Evolutionary conservation across 1,140 invertebrate genomes (phyloP).

Genomic region (Drosophila pachea): DNA sequence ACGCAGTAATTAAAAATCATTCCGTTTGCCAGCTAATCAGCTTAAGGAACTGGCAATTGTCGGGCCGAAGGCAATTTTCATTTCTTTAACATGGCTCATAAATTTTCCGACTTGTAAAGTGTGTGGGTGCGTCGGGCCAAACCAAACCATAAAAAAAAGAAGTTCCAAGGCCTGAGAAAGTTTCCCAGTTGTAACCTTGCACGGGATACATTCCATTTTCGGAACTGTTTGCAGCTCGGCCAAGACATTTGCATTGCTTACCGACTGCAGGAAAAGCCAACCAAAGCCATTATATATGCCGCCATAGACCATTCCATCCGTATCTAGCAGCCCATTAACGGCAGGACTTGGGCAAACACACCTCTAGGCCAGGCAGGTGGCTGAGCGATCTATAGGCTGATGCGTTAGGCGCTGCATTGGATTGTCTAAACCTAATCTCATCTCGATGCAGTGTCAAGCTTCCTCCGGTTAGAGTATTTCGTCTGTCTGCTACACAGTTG

Average conservation of each 20-base stretch:
- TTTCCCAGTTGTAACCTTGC: not conserved
- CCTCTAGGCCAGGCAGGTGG: no score
- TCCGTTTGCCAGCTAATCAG: constrained; percentile 60
- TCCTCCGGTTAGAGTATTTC: constrained; percentile 15
- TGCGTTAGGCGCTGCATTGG: no score
- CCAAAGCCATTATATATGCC: no score
- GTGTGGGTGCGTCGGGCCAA: constrained; percentile 43
- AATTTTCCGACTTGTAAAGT: constrained; percentile 42
- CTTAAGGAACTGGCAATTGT: constrained; percentile 24
- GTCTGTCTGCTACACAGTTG: not conserved
- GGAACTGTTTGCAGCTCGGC: constrained; percentile 2
- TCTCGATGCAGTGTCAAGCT: not conserved
- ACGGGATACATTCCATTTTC: not conserved
- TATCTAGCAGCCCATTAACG: no score
- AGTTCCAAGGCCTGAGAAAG: constrained; percentile 28
- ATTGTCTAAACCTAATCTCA: not conserved
- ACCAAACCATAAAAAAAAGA: constrained; percentile 53
- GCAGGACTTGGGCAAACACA: no score
- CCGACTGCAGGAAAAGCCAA: no score
- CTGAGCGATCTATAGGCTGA: no score
- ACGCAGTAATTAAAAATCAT: constrained; percentile 68
- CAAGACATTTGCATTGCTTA: not conserved
- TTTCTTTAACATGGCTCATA: constrained; percentile 64
- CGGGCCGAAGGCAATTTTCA: constrained; percentile 33
- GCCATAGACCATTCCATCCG: no score